A percentile compares a stretch with the other conserved stretches of the same genome.
Conservation (phyloP, 2,797 vertebrate species). For the Crenuchus spilurus region DNA sequence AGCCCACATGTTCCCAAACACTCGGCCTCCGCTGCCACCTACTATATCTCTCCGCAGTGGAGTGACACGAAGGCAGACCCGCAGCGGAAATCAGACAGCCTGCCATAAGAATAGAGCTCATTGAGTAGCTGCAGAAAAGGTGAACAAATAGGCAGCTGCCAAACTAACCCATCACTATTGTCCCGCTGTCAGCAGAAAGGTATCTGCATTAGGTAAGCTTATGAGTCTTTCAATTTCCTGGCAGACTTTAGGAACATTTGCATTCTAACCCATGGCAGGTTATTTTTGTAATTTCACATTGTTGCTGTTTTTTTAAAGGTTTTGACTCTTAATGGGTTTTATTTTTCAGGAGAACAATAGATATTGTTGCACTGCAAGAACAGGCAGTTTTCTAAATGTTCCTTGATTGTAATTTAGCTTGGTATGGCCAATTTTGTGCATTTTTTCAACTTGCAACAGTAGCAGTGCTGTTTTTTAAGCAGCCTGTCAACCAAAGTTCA, state of each 20-base stretch:
- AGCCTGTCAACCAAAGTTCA: neutral
- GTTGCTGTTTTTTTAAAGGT: neutral
- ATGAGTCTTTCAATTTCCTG: neutral
- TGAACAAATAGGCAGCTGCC: slow-evolving; percentile 48
- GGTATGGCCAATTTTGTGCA: neutral
- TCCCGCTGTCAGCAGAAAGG: slow-evolving; percentile 35
- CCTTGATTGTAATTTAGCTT: slow-evolving; percentile 7
- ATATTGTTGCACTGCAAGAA: neutral
- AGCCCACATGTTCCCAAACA: slow-evolving; percentile 50
- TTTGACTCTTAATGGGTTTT: neutral
- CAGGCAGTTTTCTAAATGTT: slow-evolving; percentile 5
- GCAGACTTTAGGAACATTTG: slow-evolving; percentile 10
- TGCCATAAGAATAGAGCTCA: slow-evolving; percentile 52
- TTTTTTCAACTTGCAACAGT: neutral
- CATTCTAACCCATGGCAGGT: slow-evolving; percentile 19
- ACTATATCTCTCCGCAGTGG: slow-evolving; percentile 39
- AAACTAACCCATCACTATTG: slow-evolving; percentile 47
- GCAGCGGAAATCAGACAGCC: slow-evolving; percentile 56
- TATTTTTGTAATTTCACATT: slow-evolving; percentile 7
- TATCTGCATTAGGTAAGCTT: slow-evolving; percentile 30
- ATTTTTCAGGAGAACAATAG: neutral
- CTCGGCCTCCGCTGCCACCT: slow-evolving; percentile 47
- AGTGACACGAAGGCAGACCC: slow-evolving; percentile 36
- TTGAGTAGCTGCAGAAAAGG: slow-evolving; percentile 47
- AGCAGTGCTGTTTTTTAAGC: neutral